phyloP scores from a whole-genome alignment of 37 sponge, comb jelly and placozoan species.

The Halisarca cf. caerulea region DNA sequence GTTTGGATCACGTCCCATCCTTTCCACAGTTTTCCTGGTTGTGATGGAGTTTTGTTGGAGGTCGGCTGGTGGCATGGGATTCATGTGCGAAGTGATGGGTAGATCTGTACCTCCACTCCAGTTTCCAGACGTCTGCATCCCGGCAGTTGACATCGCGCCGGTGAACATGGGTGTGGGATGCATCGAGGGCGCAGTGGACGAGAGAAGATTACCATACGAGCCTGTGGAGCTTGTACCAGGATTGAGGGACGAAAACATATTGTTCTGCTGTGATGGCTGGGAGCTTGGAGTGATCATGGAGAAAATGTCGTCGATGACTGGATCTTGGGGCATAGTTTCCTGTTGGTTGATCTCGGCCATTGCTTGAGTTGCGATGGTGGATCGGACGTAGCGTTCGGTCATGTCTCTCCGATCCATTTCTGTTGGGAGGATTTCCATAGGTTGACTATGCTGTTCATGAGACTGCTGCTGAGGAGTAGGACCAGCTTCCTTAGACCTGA shows the following conservation, averaged over 20 bases:
- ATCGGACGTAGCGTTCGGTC: background rate
- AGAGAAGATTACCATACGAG: too few species aligned
- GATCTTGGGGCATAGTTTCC: background rate
- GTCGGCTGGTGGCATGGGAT: background rate
- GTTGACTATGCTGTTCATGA: too few species aligned
- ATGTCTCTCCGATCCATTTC: background rate
- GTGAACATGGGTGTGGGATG: background rate
- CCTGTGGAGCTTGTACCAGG: background rate
- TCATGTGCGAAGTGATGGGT: too few species aligned
- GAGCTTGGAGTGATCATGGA: background rate
- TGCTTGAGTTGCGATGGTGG: constrained; percentile 12
- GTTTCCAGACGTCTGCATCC: background rate
- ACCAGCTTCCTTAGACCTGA: background rate
- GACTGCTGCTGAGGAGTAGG: background rate
- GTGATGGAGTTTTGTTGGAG: background rate
- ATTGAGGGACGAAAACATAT: background rate
- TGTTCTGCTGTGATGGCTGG: background rate
- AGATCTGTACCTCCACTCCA: background rate
- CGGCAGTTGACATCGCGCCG: background rate
- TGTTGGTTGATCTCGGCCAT: background rate
- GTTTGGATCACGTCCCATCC: background rate
- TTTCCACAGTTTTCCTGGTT: background rate
- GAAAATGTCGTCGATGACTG: background rate
- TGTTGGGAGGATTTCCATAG: background rate
- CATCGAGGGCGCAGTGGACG: background rate